Evolutionary conservation across 2,797 vertebrate species (phyloP), one percentile per base, ranked within the genome.

Genomic region (Hyperoplus lanceolatus): DNA sequence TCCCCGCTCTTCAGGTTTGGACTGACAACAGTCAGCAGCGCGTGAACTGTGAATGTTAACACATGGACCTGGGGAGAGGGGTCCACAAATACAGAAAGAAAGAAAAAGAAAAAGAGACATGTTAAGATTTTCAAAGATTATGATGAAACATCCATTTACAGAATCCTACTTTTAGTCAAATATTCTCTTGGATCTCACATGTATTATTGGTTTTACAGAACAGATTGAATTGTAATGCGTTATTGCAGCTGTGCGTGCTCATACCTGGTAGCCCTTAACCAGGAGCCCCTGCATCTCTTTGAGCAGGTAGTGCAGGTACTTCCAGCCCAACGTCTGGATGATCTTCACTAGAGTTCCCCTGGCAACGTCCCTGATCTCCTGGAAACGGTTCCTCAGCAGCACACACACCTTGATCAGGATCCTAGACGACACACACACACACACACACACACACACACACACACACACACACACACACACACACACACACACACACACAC

Each of bases 191-290:
- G 14, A 5, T 49, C 48, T 49, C 3, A 51, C 16, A n/a, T 29
- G 29, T 29, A 29, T 29, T 29, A 29, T 29, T 29, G 29, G 29
- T 29, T 29, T 29, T 3, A 29, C 29, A 29, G 29, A 29, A 29
- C 29, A 29, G 29, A 29, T 29, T 29, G 29, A 29, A 29, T 29
- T 29, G 29, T 29, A 29, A 29, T 29, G 29, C 29, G 29, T 29
- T 29, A 29, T 29, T 29, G 29, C 29, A 29, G 29, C 29, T 29
- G 29, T 29, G n/a, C 51, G 16, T 2, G 18, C 4, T 61, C 49
- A 84, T 93, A 99, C 98, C 97, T 99, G 98, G 86, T 99, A 99
- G 5, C 98, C 98, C 70, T 98, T 98, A 49, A 97, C 92, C 7
- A 99, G 96, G 0, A 96, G 85, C 0, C 94, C 92, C 70, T 96